A percentile compares a stretch with the other conserved stretches of the same genome.
Evolutionary conservation across 2,797 vertebrate genomes (phyloP).

Genomic region (Geranospiza caerulescens): DNA sequence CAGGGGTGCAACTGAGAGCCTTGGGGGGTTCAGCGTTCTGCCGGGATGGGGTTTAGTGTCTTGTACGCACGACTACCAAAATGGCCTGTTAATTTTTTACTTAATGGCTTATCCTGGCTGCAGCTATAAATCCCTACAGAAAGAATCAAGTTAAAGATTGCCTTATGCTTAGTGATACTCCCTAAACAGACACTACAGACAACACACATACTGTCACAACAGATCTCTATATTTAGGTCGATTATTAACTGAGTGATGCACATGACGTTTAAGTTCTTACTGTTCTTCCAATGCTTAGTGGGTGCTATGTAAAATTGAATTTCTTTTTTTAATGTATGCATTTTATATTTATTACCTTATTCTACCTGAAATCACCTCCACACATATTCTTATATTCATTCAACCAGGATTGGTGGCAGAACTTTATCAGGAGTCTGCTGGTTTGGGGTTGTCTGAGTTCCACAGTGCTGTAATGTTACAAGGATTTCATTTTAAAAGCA

Average conservation of each 20-base stretch:
- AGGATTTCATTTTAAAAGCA: not conserved
- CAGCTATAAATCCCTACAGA: not conserved
- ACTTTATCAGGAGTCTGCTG: rapidly evolving
- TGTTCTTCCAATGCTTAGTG: not conserved
- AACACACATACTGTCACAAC: not conserved
- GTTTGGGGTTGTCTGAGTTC: not conserved
- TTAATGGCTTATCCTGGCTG: not conserved
- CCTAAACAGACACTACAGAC: not conserved
- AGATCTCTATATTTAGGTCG: not conserved
- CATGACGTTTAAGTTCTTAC: not conserved
- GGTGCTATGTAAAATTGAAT: not conserved
- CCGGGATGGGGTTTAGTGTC: not conserved
- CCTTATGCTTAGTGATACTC: not conserved
- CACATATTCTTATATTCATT: not conserved
- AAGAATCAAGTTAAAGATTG: not conserved
- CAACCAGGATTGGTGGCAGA: not conserved
- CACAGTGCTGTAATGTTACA: not conserved
- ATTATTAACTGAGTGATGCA: not conserved
- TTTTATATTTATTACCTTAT: not conserved
- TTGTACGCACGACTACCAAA: not conserved
- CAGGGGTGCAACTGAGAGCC: rapidly evolving
- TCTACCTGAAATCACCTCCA: not conserved
- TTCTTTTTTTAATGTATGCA: not conserved
- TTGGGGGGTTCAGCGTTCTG: not conserved
- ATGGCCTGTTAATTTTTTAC: not conserved